Evolutionary conservation across 2,113 vertebrate species (phyloP).

Genomic region (Ptyas mucosa): DNA sequence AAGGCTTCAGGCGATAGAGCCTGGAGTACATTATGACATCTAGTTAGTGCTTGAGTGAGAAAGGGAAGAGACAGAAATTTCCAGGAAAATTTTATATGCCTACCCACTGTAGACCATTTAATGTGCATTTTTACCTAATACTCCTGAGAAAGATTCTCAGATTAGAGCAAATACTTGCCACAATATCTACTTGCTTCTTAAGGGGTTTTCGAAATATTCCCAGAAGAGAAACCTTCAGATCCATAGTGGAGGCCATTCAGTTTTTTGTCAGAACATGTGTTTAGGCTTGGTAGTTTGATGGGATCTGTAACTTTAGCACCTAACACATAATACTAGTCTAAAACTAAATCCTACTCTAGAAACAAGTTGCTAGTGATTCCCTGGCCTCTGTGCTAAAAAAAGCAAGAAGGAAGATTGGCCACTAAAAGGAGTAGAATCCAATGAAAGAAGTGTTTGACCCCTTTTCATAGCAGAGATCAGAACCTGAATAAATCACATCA

Average conservation of each 20-base stretch:
- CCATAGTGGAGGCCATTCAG: neutral
- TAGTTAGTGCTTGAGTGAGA: neutral
- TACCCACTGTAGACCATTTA: neutral
- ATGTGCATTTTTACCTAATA: neutral
- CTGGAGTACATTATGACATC: neutral
- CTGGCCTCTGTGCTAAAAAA: neutral
- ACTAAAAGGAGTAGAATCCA: neutral
- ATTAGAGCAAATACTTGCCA: neutral
- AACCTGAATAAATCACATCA: neutral
- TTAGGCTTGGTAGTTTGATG: neutral
- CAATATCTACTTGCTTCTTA: neutral
- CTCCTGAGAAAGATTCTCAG: neutral
- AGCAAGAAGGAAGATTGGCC: neutral
- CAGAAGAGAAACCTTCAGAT: neutral
- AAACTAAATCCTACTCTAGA: neutral
- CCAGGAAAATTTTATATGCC: neutral
- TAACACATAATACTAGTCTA: neutral
- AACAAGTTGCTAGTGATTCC: neutral
- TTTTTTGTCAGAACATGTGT: neutral
- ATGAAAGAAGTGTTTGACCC: neutral
- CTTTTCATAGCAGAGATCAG: neutral
- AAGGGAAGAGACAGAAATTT: neutral
- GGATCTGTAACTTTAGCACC: neutral
- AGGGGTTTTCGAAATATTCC: neutral
- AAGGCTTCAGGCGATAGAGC: neutral